Base-by-base conservation (phyloP, 2,888 invertebrate species). In the Disparrhopalites patrizii region DNA sequence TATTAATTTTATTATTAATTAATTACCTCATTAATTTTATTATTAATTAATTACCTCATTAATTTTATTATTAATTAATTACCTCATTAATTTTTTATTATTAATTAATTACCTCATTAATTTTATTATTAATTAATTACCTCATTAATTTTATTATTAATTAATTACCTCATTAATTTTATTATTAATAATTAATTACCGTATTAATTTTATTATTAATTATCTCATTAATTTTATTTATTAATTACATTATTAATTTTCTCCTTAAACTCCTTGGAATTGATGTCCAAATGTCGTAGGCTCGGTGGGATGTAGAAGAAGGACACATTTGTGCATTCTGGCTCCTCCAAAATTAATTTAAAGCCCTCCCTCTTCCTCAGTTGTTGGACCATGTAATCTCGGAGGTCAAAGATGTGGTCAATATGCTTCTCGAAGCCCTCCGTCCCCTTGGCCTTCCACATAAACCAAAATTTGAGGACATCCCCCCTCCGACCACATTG, bases 401-500 rank as follows among this genome's bases (percentile, higher is more conserved):
- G 85, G 77, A 88, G 86, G 66, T 87, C 86, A 77, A 92, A 91
- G 0, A 91, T 82, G 66, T 85, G 85, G 73, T 93, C 87, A 27
- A 93, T 83, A 77, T 92, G 92, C 62, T 84, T 83, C 75, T 89
- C 88, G 31, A 92, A 83, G 0, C 92, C 93, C 52, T 81, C 81
- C 3, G 66, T 62, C 0, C 86, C 87, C 0, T 96, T 96, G 4
- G 96, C 93, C 77, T 95, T 92, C 97, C 97, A 97, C 93, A 95
- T 94, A 78, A 94, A 88, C 97, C 97, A 98, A 79, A 97, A 90
- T 80, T 98, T 98, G 69, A 96, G 84, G 10, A 96, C 92, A 78
- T 98, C 97, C 1, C 93, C 96, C 75, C 94, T 86, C 0, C 98
- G 85, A 0, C 97, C 97, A 78, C 97, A 98, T 78, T 98, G 97